A percentile compares a stretch with the other conserved stretches of the same genome.
Conservation (phyloP, 23 tunicate genomes). For the Ascidia mentula region DNA sequence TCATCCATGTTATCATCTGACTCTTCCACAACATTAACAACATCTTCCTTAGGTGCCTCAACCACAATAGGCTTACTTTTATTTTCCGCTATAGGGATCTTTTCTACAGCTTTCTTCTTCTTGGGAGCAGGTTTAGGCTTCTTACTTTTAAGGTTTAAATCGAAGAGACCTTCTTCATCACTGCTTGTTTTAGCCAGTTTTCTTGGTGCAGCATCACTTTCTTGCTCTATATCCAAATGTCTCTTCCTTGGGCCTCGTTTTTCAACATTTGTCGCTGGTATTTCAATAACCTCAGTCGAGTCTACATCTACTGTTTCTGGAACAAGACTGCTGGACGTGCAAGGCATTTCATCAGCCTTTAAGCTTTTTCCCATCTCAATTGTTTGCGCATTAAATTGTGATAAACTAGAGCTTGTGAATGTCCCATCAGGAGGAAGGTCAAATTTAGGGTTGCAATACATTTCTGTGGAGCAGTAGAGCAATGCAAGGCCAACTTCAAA, state of each 20-base stretch:
- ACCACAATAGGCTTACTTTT: neutral
- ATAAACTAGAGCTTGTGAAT: slow-evolving; percentile 22
- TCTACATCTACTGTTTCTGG: slow-evolving; percentile 31
- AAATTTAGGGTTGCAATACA: slow-evolving; percentile 65
- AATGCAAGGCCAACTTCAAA: slow-evolving; percentile 77
- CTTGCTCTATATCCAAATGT: neutral
- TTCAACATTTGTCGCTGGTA: neutral
- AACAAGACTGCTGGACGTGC: slow-evolving; percentile 19
- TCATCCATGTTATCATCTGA: neutral
- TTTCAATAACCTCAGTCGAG: neutral
- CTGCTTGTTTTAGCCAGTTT: neutral
- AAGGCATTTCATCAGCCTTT: too few species aligned
- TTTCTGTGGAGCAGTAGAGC: slow-evolving; percentile 48
- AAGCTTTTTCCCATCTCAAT: neutral
- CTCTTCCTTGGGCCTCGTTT: neutral
- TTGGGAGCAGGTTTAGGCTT: slow-evolving; percentile 22
- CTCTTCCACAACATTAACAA: neutral
- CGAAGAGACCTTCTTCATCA: neutral
- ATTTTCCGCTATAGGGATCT: neutral
- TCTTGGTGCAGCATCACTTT: neutral
- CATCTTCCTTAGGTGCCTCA: neutral
- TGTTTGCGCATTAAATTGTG: neutral
- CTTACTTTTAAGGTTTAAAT: neutral
- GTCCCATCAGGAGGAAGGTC: slow-evolving; percentile 41
- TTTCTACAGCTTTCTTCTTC: neutral